These are phyloP conservation scores for Anthonomus grandis DNA, from an alignment of 1,140 invertebrate species.

Conservation along the genomic window DNA sequence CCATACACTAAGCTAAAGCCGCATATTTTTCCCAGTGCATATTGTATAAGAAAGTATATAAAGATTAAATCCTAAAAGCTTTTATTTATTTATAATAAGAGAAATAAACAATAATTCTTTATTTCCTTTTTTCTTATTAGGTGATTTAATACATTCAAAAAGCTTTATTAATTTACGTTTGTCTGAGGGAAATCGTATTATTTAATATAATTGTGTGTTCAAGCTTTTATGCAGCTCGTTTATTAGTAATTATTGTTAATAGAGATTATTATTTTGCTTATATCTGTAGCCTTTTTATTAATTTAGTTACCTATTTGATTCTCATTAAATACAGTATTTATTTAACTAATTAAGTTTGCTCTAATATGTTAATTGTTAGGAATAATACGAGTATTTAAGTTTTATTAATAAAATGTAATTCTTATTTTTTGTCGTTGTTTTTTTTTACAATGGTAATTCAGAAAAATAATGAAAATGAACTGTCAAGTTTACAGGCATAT, in stretches of 20 bases:
- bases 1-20: background rate
- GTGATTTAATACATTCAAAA: background rate
- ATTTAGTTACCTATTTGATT: constrained; percentile 3
- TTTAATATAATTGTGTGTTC: constrained; percentile 8
- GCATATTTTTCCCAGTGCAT: constrained; percentile 5
- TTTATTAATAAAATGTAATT: too few species aligned
- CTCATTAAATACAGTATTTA: too few species aligned
- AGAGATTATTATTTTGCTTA: background rate
- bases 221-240: background rate
- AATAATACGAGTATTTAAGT: too few species aligned
- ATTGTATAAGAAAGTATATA: background rate
- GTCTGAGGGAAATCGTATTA: too few species aligned
- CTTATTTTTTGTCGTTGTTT: too few species aligned
- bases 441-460: too few species aligned
- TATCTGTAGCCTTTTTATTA: background rate
- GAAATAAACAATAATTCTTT: background rate
- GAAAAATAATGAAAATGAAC: too few species aligned
- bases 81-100: background rate
- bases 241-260: background rate
- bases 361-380: too few species aligned
- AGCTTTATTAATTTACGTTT: background rate
- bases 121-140: background rate
- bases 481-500: too few species aligned
- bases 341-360: too few species aligned
- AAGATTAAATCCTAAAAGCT: background rate